Percentiles rank a stretch among this genome's conserved stretches.
Conservation (phyloP, 2,113 vertebrate genomes). For the Ceyx cyanopectus region DNA sequence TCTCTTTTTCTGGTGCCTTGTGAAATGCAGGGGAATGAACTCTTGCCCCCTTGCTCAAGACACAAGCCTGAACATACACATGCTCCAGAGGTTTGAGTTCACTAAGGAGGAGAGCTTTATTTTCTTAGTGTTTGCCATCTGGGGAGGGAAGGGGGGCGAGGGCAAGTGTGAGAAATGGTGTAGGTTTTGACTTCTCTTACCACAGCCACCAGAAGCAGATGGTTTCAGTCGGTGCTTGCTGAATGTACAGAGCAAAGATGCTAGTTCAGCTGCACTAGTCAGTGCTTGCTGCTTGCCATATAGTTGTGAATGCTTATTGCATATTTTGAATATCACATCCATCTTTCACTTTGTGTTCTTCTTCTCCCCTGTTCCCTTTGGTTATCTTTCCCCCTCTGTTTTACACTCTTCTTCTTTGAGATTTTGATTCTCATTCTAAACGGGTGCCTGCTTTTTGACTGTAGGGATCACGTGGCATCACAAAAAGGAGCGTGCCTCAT, state of each 20-base stretch:
- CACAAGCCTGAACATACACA: background rate
- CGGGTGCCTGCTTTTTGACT: background rate
- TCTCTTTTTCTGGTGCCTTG: background rate
- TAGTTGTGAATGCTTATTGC: background rate
- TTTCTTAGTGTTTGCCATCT: background rate
- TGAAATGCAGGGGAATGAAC: background rate
- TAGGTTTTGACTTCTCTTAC: constrained; percentile 26
- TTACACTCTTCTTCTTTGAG: background rate
- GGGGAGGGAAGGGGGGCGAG: background rate
- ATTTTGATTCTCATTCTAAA: background rate
- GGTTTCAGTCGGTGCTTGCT: background rate
- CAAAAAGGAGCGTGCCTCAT: background rate
- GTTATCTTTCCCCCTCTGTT: background rate
- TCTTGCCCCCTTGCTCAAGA: background rate
- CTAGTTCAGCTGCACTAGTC: constrained; percentile 1
- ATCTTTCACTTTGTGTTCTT: background rate
- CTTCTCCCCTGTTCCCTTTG: background rate
- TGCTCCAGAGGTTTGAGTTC: background rate
- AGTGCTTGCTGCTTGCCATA: constrained; percentile 24
- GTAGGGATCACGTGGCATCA: background rate
- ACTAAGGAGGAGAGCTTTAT: background rate
- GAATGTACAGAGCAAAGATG: background rate
- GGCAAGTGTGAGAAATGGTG: constrained; percentile 29
- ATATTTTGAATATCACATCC: background rate
- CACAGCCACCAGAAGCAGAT: constrained; percentile 31